These are phyloP conservation scores for Hylomyscus alleni DNA, from an alignment of 2,797 vertebrate genomes.

Conservation along the genomic window DNA sequence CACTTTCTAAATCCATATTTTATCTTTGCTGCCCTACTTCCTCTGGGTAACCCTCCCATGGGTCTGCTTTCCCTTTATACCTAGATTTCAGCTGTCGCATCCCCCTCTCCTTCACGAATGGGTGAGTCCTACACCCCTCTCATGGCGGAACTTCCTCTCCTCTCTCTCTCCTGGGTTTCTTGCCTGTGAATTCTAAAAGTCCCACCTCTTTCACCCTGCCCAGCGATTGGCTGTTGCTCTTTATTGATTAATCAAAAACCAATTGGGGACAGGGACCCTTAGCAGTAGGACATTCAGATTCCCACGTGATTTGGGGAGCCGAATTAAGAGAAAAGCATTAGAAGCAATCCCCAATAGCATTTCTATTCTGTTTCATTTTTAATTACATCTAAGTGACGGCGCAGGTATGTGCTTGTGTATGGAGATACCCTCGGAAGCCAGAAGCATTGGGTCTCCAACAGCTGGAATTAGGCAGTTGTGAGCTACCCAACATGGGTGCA, in stretches of 20 bases:
- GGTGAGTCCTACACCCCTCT: not conserved
- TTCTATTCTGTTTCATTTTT: not conserved
- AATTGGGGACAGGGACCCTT: not conserved
- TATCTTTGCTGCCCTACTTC: not conserved
- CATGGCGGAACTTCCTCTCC: too few species aligned
- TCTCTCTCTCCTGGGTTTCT: not conserved
- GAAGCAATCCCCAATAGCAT: not conserved
- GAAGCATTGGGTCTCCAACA: not conserved
- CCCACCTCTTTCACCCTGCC: not conserved
- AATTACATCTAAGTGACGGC: not conserved
- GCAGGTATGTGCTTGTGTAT: too few species aligned
- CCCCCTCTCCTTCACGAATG: not conserved
- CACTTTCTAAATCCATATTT: not conserved
- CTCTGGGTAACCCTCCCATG: not conserved
- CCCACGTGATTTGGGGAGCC: not conserved
- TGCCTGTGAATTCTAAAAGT: not conserved
- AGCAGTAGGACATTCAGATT: accelerated
- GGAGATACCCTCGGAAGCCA: not conserved
- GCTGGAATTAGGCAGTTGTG: not conserved
- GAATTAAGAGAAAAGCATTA: not conserved
- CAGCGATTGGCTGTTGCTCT: not conserved
- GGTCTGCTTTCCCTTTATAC: not conserved
- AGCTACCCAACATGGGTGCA: not conserved
- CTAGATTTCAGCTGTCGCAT: not conserved
- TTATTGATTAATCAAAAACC: not conserved